Evolutionary conservation across 2,888 invertebrate genomes (phyloP).

Genomic region (Acleris literana): DNA sequence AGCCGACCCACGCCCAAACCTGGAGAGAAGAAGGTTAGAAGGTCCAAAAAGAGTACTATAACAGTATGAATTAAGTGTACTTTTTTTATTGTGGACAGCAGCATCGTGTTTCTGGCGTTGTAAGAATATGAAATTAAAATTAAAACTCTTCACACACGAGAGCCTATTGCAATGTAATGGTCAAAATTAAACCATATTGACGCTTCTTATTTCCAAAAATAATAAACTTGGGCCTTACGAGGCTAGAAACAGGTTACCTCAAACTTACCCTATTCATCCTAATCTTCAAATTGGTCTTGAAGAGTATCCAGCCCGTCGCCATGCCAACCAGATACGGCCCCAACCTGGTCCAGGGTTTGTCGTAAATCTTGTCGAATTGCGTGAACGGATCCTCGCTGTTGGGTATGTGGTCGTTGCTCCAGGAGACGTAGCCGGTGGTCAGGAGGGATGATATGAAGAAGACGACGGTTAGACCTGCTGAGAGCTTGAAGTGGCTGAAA

Average conservation of each 20-base stretch:
- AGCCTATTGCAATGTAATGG: too few relatives aligned
- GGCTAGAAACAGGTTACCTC: too few relatives aligned
- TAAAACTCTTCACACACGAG: too few relatives aligned
- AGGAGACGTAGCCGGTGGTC: constrained; percentile 91
- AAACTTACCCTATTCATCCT: constrained; percentile 86
- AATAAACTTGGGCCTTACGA: too few relatives aligned
- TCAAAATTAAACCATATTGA: too few relatives aligned
- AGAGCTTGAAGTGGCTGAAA: constrained; percentile 89
- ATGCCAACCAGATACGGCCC: constrained; percentile 94
- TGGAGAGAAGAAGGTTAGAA: constrained; percentile 50
- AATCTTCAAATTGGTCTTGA: constrained; percentile 91
- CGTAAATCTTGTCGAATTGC: constrained; percentile 94
- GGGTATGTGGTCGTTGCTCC: constrained; percentile 90
- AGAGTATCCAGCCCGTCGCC: constrained; percentile 92
- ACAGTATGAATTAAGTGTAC: too few relatives aligned
- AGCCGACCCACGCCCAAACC: constrained; percentile 87
- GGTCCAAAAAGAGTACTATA: too few relatives aligned
- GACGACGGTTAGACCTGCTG: constrained; percentile 85
- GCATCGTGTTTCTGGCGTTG: too few relatives aligned
- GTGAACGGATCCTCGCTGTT: constrained; percentile 91
- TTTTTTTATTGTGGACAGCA: too few relatives aligned
- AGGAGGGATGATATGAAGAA: constrained; percentile 90
- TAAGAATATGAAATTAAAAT: too few relatives aligned
- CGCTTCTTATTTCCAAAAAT: too few relatives aligned
- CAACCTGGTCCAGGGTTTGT: constrained; percentile 94